A percentile compares a stretch with the other conserved stretches of the same genome.
phyloP scores from a whole-genome alignment of 1,140 invertebrate genomes.

The Drosophila pachea region DNA sequence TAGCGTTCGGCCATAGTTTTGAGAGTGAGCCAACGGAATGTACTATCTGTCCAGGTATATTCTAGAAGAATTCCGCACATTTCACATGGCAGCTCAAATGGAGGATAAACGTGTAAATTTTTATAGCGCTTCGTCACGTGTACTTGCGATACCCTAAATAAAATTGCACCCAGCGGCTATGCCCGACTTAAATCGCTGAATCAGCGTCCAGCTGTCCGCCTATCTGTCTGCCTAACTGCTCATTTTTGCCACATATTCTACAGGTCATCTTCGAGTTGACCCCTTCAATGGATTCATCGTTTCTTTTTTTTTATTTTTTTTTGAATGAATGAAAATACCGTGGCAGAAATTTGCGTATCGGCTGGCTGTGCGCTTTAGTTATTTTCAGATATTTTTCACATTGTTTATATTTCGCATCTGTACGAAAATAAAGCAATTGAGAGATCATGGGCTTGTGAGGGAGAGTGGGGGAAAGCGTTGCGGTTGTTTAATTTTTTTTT shows the following conservation, averaged over 20 bases:
- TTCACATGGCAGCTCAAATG: constrained; percentile 14
- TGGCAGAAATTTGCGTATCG: constrained; percentile 45
- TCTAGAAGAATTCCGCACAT: constrained; percentile 27
- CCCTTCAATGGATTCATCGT: neutral
- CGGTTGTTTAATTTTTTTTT: no score
- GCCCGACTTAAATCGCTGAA: constrained; percentile 1
- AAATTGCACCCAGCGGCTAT: neutral
- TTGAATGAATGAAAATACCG: constrained; percentile 55
- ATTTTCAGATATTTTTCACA: constrained; percentile 31
- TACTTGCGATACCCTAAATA: constrained; percentile 16
- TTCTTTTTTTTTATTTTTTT: constrained; percentile 26
- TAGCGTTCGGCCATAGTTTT: constrained; percentile 3
- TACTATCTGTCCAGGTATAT: constrained; percentile 28
- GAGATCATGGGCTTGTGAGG: constrained; percentile 35
- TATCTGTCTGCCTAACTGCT: neutral
- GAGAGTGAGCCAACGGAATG: no score
- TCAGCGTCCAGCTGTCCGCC: no score
- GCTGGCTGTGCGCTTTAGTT: constrained; percentile 36
- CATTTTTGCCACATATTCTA: neutral
- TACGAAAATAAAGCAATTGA: constrained; percentile 39
- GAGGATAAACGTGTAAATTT: neutral
- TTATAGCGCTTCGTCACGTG: constrained; percentile 34
- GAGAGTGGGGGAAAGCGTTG: no score
- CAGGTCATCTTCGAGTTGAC: constrained; percentile 3
- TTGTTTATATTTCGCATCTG: constrained; percentile 48